These are phyloP conservation scores for Tuta absoluta DNA, from an alignment of 2,888 invertebrate genomes.

Conservation along the genomic window DNA sequence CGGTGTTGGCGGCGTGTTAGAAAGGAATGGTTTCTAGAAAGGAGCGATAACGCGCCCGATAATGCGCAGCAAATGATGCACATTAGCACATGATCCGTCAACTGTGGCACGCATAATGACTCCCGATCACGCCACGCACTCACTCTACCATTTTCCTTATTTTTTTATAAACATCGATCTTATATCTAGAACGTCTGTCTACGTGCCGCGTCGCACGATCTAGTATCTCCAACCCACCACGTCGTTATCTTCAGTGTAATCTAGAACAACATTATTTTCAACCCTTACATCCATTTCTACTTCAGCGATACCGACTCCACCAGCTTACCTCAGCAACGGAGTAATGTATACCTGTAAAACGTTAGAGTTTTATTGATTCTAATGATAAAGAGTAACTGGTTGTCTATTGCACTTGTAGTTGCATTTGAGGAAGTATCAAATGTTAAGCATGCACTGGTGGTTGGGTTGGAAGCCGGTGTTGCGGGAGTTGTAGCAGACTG, in stretches of 20 bases:
- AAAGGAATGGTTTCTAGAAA: slow-evolving; percentile 22
- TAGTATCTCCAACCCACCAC: slow-evolving; percentile 18
- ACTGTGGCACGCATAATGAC: slow-evolving; percentile 42
- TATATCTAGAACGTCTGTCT: slow-evolving; percentile 56
- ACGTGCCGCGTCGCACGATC: slow-evolving; percentile 58
- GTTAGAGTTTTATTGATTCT: slow-evolving; percentile 29
- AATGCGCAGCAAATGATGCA: slow-evolving; percentile 29
- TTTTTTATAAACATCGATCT: slow-evolving; percentile 52
- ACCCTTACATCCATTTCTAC: slow-evolving; percentile 30
- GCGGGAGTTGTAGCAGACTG: not conserved
- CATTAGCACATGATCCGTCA: slow-evolving; percentile 39
- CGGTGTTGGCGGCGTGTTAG: not conserved
- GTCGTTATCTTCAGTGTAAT: slow-evolving; percentile 9
- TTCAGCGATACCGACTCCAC: slow-evolving; percentile 8
- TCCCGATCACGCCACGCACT: slow-evolving; percentile 44
- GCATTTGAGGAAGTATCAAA: not conserved
- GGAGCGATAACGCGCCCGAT: slow-evolving; percentile 12
- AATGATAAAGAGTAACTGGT: slow-evolving; percentile 30
- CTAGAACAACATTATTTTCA: slow-evolving; percentile 20
- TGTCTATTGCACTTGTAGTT: slow-evolving; percentile 26
- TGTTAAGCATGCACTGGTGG: not conserved
- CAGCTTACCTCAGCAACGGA: slow-evolving; percentile 1
- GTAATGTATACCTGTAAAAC: slow-evolving; percentile 31
- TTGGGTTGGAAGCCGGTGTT: not conserved
- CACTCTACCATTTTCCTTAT: slow-evolving; percentile 46